Evolutionary conservation across 2,797 vertebrate genomes (phyloP).

Genomic region (Zonotrichia albicollis): DNA sequence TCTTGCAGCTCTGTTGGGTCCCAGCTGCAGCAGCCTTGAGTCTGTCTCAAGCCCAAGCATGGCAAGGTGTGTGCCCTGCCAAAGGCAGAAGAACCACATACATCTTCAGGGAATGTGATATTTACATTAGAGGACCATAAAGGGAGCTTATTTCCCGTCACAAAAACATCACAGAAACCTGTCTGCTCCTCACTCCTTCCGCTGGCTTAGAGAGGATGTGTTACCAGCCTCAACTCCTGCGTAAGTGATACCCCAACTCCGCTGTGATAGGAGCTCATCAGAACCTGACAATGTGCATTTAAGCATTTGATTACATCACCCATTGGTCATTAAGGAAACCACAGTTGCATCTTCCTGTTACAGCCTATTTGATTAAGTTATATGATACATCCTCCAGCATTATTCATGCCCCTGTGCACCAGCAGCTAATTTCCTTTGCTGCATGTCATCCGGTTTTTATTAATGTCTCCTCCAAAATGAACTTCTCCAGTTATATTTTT

Average conservation of each 20-base stretch:
- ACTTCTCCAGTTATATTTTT: not conserved
- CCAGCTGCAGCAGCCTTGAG: not conserved
- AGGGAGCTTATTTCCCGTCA: conserved; percentile 12
- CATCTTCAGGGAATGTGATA: not conserved
- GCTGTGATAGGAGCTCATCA: not conserved
- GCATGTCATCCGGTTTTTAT: conserved; percentile 5
- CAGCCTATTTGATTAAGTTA: conserved; percentile 47
- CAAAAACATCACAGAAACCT: not conserved
- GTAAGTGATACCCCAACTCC: not conserved
- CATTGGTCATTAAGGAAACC: conserved; percentile 64
- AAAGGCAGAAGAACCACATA: not conserved
- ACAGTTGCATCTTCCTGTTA: conserved; percentile 54
- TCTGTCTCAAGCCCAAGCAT: not conserved
- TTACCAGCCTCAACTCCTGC: not conserved
- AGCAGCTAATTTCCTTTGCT: conserved; percentile 50
- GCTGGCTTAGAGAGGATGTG: not conserved
- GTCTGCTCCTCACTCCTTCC: not conserved
- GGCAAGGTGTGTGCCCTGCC: not conserved
- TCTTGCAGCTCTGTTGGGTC: not conserved
- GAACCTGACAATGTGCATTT: conserved; percentile 37
- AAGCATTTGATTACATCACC: conserved; percentile 63
- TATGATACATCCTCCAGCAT: conserved; percentile 48
- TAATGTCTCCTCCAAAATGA: not conserved
- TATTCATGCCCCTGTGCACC: conserved; percentile 21
- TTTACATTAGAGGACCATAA: not conserved